Base-by-base conservation (phyloP, 2,797 vertebrate genomes). In the Vireo griseus region DNA sequence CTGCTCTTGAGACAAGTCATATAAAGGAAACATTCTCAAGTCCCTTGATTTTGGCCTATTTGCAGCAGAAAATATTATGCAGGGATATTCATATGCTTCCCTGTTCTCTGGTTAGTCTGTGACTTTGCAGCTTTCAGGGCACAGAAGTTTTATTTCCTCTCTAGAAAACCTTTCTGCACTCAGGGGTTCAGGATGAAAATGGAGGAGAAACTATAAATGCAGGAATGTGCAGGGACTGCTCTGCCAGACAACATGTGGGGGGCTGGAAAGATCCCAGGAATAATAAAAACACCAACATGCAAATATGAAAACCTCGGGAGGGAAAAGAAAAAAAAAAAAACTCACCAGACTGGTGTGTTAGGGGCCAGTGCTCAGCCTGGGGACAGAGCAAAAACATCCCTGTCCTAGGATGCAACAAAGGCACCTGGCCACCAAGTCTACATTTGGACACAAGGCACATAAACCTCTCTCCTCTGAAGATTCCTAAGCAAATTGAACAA, bases 351-450 rank as follows among this genome's bases (percentile, higher is more conserved):
- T 37, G 55, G 24, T 50, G 9, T 4, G 4, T 69, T 11, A 54
- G 50, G 26, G 55, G 42, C 42, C 40, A 81, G 58, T 2, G 5
- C 35, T 75, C 61, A 84, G 65, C n/a, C 20, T 2, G 0, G 45
- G 55, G 44, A 40, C 26, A 73, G 22, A 22, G 13, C 47, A 35
- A 26, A 62, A 54, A 57, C 50, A 35, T 51, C 55, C 6, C 12
- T 7, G 11, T 68, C 58, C 45, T 62, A 4, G 0, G 1, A 9
- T 58, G 63, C 29, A 81, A 16, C 0, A 0, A 4, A 25, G 6
- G 33, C 40, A 45, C 16, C 37, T 4, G 4, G 51, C 10, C 58
- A 71, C 16, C 31, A 55, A 45, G 6, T 3, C 25, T 45, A 2
- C 3, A 0, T 62, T 66, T 84, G 58, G 28, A 57, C 15, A 78